A percentile compares a stretch with the other conserved stretches of the same genome.
These are phyloP conservation scores for Potamilus streckersoni DNA, from an alignment of 1,140 invertebrate genomes.

Conservation along the genomic window DNA sequence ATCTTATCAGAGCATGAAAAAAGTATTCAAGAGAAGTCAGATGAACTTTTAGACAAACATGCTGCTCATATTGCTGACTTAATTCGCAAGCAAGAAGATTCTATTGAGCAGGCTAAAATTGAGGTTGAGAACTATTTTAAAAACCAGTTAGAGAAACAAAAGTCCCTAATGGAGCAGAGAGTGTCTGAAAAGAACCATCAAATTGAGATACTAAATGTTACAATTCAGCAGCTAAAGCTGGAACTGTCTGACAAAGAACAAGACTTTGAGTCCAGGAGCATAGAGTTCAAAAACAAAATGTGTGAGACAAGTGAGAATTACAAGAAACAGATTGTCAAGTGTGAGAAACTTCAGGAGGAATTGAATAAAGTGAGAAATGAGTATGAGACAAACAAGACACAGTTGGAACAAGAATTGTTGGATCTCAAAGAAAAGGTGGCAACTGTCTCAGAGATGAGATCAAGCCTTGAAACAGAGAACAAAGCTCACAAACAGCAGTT, in stretches of 20 bases:
- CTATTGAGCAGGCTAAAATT: constrained; percentile 19
- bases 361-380: constrained; percentile 26
- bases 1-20: constrained; percentile 30
- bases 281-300: constrained; percentile 27
- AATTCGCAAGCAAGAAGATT: constrained; percentile 44
- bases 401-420: constrained; percentile 16
- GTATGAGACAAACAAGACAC: constrained; percentile 13
- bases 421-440: constrained; percentile 10
- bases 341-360: constrained; percentile 29
- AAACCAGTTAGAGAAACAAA: constrained; percentile 33
- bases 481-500: constrained; percentile 15
- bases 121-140: constrained; percentile 49
- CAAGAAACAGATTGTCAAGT: constrained; percentile 12
- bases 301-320: constrained; percentile 18
- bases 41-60: constrained; percentile 45
- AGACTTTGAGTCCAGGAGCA: constrained; percentile 18
- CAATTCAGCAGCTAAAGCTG: constrained; percentile 11
- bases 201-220: constrained; percentile 19
- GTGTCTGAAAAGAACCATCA: constrained; percentile 33
- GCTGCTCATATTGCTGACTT: constrained; percentile 42
- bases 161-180: neutral
- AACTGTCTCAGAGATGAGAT: constrained; percentile 5
- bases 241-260: constrained; percentile 26
- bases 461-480: constrained; percentile 18
- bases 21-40: constrained; percentile 37